A percentile compares a stretch with the other conserved stretches of the same genome.
Conservation (phyloP, 2,797 vertebrate genomes). For the Triplophysa yarkandensis region DNA sequence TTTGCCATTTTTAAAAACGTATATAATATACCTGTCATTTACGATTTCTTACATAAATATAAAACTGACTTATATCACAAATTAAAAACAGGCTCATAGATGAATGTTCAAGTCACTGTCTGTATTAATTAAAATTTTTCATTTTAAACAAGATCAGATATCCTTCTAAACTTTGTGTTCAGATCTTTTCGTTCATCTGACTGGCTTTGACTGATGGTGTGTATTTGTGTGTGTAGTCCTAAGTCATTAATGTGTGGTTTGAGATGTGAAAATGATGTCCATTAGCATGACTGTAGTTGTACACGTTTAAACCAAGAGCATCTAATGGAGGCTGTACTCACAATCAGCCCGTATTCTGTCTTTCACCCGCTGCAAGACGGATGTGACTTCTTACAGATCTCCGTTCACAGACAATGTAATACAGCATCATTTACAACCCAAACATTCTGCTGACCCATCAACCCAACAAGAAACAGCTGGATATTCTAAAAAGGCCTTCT, state of each 20-base stretch:
- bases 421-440: neutral
- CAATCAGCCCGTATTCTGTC: constrained; percentile 25
- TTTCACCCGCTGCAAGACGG: neutral
- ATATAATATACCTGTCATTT: too few species aligned
- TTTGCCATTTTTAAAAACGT: too few species aligned
- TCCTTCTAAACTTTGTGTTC: constrained; percentile 13
- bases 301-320: constrained; percentile 45
- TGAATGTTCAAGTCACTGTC: neutral
- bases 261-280: constrained; percentile 51
- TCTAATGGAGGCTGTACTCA: constrained; percentile 41
- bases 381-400: neutral
- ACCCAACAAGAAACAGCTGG: too few species aligned
- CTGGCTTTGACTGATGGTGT: constrained; percentile 28
- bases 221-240: constrained; percentile 6
- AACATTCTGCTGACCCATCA: too few species aligned
- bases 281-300: constrained; percentile 55
- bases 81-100: neutral
- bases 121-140: neutral
- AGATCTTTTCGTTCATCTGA: constrained; percentile 45
- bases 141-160: neutral
- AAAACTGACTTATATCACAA: neutral
- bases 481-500: too few species aligned
- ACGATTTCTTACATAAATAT: too few species aligned
- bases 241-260: constrained; percentile 35
- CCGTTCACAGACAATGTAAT: neutral